Percentiles rank a stretch among this genome's conserved stretches.
Conservation (phyloP, 2,888 invertebrate genomes). For the Enchytraeus crypticus region DNA sequence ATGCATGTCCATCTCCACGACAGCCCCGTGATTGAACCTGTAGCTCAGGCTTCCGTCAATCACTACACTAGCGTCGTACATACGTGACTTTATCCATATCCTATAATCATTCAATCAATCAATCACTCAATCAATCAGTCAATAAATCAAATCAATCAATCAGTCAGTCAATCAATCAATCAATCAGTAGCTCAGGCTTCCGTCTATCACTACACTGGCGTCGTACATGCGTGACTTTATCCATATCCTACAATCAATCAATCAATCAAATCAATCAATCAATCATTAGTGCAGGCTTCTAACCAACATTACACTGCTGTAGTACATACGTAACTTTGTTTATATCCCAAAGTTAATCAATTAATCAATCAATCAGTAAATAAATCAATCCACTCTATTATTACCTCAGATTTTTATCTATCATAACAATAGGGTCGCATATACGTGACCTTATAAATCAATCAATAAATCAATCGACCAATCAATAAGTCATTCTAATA, state of each 20-base stretch:
- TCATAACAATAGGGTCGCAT: no score
- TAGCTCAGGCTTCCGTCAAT: conserved; percentile 90
- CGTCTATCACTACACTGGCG: conserved; percentile 86
- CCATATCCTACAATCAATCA: neutral
- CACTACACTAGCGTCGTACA: conserved; percentile 82
- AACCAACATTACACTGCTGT: conserved; percentile 85
- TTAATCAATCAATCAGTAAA: no score
- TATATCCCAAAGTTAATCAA: no score
- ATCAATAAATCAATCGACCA: no score
- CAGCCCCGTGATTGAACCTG: conserved; percentile 85
- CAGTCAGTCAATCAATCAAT: no score
- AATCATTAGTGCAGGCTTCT: conserved; percentile 85
- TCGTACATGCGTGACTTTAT: conserved; percentile 81
- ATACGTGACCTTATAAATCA: no score
- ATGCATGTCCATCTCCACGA: conserved; percentile 70
- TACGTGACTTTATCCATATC: conserved; percentile 64
- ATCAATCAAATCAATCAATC: no score
- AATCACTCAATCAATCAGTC: no score
- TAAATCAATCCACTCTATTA: neutral
- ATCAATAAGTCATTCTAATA: no score
- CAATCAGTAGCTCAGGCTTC: conserved; percentile 83
- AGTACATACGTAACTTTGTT: conserved; percentile 77
- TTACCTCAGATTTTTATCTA: neutral
- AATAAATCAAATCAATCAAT: no score
- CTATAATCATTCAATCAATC: no score